phyloP scores from a whole-genome alignment of 2,888 invertebrate species.

The Dichetophora obliterata region DNA sequence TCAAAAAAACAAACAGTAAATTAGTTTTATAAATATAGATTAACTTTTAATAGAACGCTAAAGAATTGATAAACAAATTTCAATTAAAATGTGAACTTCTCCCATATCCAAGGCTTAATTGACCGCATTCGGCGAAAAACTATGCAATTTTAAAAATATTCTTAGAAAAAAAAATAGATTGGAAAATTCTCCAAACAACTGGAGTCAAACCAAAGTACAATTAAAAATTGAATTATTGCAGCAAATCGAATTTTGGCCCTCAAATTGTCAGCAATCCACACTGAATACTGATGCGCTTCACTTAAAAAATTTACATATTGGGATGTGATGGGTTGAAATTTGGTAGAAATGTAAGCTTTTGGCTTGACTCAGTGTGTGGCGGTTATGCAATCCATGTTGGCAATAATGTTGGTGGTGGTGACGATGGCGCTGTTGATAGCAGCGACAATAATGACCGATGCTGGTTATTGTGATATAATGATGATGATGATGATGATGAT shows the following conservation, averaged over 20 bases:
- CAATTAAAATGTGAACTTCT: no score
- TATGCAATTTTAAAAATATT: not conserved
- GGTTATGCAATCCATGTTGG: not conserved
- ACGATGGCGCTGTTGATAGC: not conserved
- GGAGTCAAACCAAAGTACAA: not conserved
- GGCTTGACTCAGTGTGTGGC: constrained; percentile 1
- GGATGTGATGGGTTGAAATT: not conserved
- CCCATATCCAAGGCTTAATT: not conserved
- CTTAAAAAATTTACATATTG: not conserved
- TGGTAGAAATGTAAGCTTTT: not conserved
- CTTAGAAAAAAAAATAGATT: not conserved
- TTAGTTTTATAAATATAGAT: no score
- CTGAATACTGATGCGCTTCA: constrained; percentile 13
- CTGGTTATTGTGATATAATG: no score
- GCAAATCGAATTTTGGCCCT: not conserved
- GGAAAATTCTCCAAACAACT: not conserved
- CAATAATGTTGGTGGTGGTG: not conserved
- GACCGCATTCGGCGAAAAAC: not conserved
- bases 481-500: not conserved
- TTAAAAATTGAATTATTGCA: not conserved
- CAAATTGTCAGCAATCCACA: constrained; percentile 4
- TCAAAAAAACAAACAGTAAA: no score
- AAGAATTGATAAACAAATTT: no score
- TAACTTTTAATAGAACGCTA: no score
- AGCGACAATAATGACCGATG: not conserved